Evolutionary conservation across 2,888 invertebrate genomes (phyloP).

Genomic region (Ophioninae sp.): DNA sequence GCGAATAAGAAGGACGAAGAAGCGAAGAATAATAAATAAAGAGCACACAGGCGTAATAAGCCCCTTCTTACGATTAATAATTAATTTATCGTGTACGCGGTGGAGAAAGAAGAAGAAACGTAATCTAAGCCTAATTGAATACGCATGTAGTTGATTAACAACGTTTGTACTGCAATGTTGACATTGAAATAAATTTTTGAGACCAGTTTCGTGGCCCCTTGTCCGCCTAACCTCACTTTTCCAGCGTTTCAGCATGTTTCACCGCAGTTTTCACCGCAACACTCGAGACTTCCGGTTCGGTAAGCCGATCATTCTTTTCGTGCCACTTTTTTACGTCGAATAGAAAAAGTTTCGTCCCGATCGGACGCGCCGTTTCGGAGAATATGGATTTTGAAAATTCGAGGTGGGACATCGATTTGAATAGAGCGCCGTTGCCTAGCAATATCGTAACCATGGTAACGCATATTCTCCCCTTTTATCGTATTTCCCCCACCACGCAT

Average conservation of each 20-base stretch:
- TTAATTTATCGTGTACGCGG: constrained; percentile 62
- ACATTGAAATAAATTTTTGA: constrained; percentile 75
- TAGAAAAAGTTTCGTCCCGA: neutral
- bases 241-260: neutral
- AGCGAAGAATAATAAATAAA: constrained; percentile 43
- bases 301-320: neutral
- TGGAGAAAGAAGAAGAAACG: constrained; percentile 64
- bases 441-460: neutral
- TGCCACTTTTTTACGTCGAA: neutral
- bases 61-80: constrained; percentile 62
- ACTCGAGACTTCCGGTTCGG: neutral
- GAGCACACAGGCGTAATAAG: constrained; percentile 63
- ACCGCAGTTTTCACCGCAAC: neutral
- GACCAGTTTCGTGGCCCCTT: constrained; percentile 54
- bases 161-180: constrained; percentile 76
- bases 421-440: neutral
- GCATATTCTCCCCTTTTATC: neutral
- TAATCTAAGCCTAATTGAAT: constrained; percentile 71
- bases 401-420: neutral
- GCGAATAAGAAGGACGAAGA: constrained; percentile 42
- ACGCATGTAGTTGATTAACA: constrained; percentile 73
- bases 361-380: neutral
- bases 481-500: neutral
- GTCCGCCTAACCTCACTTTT: constrained; percentile 1
- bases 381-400: neutral